phyloP scores from a whole-genome alignment of 2,797 vertebrate species.

The Brachymystax lenok region DNA sequence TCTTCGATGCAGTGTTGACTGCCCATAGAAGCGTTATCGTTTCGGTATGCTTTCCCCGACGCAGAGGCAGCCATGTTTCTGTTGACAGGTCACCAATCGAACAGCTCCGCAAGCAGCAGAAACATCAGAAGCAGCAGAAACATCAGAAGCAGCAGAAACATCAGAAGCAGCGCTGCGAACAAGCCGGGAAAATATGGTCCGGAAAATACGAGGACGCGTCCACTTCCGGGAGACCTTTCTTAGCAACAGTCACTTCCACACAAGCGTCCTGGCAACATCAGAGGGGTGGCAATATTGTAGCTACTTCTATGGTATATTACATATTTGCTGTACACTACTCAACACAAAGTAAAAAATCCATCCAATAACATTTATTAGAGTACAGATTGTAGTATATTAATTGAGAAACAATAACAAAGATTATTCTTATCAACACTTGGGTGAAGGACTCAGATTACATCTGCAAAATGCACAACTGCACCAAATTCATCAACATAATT shows the following conservation, averaged over 20 bases:
- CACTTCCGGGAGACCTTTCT: constrained; percentile 47
- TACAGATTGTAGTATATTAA: neutral
- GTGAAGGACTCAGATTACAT: neutral
- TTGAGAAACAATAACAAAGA: neutral
- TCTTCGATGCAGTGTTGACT: constrained; percentile 43
- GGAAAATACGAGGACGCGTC: constrained; percentile 8
- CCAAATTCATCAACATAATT: neutral
- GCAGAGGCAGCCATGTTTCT: constrained; percentile 74
- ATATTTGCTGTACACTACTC: too few relatives aligned
- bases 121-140: neutral
- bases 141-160: neutral
- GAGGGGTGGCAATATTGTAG: too few relatives aligned
- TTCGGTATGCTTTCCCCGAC: constrained; percentile 34
- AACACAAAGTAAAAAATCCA: neutral
- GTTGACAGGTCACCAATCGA: constrained; percentile 8
- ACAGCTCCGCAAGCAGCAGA: neutral
- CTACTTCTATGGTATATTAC: too few relatives aligned
- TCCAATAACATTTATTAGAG: neutral
- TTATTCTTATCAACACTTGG: neutral
- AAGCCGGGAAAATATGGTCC: neutral
- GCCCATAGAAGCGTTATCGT: constrained; percentile 10
- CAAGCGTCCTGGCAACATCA: too few relatives aligned
- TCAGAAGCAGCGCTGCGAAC: neutral
- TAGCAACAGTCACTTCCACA: constrained; percentile 29
- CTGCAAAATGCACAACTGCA: neutral